Evolutionary conservation across 2,888 invertebrate species (phyloP), one percentile per base, ranked within the genome.

Genomic region (Gryllus longicercus): DNA sequence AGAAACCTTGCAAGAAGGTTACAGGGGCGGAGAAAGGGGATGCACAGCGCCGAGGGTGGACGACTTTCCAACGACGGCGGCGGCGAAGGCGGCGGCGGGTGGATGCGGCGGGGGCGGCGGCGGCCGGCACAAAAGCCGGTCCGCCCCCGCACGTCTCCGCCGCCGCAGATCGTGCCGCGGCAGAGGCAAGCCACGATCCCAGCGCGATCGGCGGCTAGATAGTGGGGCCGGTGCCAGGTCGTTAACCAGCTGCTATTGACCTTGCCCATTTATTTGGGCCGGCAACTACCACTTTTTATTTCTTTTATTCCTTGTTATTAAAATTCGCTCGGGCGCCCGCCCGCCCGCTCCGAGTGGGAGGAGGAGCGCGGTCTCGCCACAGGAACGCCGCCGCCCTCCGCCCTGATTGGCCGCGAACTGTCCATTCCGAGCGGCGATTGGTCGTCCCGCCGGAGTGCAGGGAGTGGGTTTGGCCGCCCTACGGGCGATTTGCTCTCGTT

Each of bases 161-260:
- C 25, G 38, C 38, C 38, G 38, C 38, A 38, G n/a, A n/a, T 63
- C 63, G 63, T 63, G 63, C 63, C 14, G n/a, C 14, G 63, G 63
- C 63, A n/a, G 63, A 18, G 63, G 63, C 63, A n/a, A 8, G 63
- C 63, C 63, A 18, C 63, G 63, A 18, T 63, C 63, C 63, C 63
- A 63, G n/a, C 14, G 63, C 63, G 63, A 63, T 63, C 16, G 63
- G 63, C 63, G n/a, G 63, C 63, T n/a, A 63, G 63, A 63, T 63
- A 63, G 63, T 5, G 63, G 16, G n/a, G 63, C 63, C 63, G 63
- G 63, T 63, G 63, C 63, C 63, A 63, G 63, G 63, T 63, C 63
- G 63, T 63, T 63, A 63, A 63, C 63, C 63, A 63, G 63, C 63
- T 63, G 63, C 63, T 63, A 63, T 63, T 63, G 63, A 63, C 63